Percentiles rank a stretch among this genome's conserved stretches.
phyloP scores from a whole-genome alignment of 2,797 vertebrate genomes.

The Ficedula albicollis region DNA sequence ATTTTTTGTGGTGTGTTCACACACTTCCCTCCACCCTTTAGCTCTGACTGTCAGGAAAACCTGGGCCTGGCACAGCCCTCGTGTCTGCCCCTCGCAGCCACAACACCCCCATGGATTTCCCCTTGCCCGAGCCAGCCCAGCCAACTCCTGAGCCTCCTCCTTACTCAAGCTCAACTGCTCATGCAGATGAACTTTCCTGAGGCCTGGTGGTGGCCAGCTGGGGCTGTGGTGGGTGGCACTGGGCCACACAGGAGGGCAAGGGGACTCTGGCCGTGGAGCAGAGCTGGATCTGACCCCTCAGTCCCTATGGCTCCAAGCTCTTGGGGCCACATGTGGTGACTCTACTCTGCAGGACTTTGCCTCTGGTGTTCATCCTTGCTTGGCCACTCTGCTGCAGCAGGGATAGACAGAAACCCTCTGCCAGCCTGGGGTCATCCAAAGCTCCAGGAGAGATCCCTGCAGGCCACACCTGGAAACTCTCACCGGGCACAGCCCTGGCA shows the following conservation, averaged over 20 bases:
- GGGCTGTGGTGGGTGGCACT: background rate
- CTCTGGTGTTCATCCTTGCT: background rate
- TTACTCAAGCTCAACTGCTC: background rate
- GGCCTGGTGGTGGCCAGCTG: background rate
- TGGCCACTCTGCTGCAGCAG: background rate
- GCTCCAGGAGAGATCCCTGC: background rate
- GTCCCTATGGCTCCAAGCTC: background rate
- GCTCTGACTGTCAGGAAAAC: background rate
- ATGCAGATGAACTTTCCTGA: background rate
- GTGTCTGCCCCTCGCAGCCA: background rate
- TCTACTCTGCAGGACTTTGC: background rate
- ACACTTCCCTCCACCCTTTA: background rate
- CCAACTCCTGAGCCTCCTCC: background rate
- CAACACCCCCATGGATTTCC: background rate
- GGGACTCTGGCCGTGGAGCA: rapidly evolving
- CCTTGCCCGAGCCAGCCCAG: background rate
- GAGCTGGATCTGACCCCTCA: background rate
- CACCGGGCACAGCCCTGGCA: background rate
- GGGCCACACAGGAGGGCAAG: rapidly evolving
- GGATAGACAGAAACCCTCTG: background rate
- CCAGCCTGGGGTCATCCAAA: rapidly evolving
- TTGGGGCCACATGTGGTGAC: rapidly evolving
- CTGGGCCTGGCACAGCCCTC: background rate
- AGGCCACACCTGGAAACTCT: background rate
- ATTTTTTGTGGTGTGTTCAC: background rate